Percentiles rank a stretch among this genome's conserved stretches.
phyloP scores from a whole-genome alignment of 2,888 invertebrate species.

The Merodon equestris region DNA sequence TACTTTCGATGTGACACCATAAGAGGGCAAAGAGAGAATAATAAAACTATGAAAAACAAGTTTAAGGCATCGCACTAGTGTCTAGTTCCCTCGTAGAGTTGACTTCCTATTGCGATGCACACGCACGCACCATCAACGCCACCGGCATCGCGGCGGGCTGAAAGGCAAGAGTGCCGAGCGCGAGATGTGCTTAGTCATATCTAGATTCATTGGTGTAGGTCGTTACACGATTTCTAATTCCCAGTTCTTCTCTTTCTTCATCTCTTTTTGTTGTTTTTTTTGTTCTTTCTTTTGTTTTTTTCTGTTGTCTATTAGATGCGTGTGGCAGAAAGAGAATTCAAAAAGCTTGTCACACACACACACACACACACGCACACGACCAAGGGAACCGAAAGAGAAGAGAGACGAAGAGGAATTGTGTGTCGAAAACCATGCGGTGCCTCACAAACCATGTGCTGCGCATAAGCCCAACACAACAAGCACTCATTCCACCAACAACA shows the following conservation, averaged over 20 bases:
- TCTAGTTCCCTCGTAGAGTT: too few relatives aligned
- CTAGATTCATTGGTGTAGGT: slow-evolving; percentile 67
- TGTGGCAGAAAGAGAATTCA: slow-evolving; percentile 24
- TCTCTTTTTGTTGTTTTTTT: slow-evolving; percentile 16
- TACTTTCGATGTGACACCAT: slow-evolving; percentile 21
- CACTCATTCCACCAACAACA: too few relatives aligned
- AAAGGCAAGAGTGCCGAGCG: neutral
- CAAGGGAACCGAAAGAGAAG: neutral
- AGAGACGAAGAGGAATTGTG: slow-evolving; percentile 1
- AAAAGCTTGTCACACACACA: slow-evolving; percentile 33
- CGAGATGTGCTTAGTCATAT: slow-evolving; percentile 59
- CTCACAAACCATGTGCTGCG: slow-evolving; percentile 28
- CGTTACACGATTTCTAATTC: slow-evolving; percentile 65
- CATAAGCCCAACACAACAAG: slow-evolving; percentile 10
- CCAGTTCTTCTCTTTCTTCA: slow-evolving; percentile 27
- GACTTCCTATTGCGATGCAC: too few relatives aligned
- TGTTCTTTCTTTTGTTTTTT: slow-evolving; percentile 21
- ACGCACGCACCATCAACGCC: too few relatives aligned
- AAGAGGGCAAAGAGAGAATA: slow-evolving; percentile 2
- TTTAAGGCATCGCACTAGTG: slow-evolving; percentile 52
- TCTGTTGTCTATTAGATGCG: slow-evolving; percentile 44
- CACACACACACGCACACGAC: slow-evolving; percentile 3
- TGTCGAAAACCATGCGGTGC: slow-evolving; percentile 44
- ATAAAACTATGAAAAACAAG: slow-evolving; percentile 49
- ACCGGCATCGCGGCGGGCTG: too few relatives aligned